These are phyloP conservation scores for Plecotus auritus DNA, from an alignment of 2,113 vertebrate genomes.

Conservation along the genomic window DNA sequence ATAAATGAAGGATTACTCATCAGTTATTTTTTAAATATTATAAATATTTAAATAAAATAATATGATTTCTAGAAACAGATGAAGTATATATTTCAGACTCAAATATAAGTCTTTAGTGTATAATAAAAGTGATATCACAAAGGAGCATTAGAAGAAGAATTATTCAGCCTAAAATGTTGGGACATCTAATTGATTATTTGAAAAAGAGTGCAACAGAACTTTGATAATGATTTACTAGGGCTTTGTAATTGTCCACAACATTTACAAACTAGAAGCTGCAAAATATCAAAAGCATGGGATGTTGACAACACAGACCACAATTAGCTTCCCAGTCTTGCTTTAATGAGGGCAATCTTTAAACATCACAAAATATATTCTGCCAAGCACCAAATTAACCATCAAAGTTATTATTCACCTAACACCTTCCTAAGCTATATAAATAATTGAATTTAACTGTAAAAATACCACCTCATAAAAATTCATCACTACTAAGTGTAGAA, in stretches of 20 bases:
- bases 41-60: background rate
- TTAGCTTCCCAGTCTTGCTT: constrained; percentile 4
- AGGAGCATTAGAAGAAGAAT: background rate
- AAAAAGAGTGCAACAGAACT: background rate
- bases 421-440: constrained; percentile 49
- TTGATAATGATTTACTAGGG: background rate
- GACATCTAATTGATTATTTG: background rate
- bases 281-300: background rate
- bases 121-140: background rate
- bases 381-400: constrained; percentile 63
- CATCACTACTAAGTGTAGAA: constrained; percentile 29
- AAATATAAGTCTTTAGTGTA: background rate
- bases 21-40: background rate
- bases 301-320: background rate
- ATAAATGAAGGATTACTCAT: background rate
- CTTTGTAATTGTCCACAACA: background rate
- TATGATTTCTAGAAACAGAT: background rate
- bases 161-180: background rate
- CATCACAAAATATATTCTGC: background rate
- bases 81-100: background rate
- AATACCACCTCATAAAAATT: constrained; percentile 34
- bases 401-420: constrained; percentile 43
- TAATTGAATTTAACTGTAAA: constrained; percentile 63
- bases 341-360: constrained; percentile 54
- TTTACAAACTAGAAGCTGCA: background rate